Percentiles rank a stretch among this genome's conserved stretches.
Conservation (phyloP, 2,113 vertebrate species). For the Gadus chalcogrammus region DNA sequence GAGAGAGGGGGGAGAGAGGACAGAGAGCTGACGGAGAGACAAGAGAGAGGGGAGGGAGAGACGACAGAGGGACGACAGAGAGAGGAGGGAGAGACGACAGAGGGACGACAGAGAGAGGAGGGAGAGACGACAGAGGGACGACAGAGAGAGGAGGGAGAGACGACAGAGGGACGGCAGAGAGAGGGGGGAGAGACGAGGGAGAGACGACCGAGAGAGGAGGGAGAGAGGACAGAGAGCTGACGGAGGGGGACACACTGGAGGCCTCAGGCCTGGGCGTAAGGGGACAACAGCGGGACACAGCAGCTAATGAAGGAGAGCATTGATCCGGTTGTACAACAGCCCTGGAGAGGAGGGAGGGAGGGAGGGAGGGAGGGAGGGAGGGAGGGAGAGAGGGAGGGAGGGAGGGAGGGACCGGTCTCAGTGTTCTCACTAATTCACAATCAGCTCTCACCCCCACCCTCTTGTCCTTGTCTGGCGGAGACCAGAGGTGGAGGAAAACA, state of each 20-base stretch:
- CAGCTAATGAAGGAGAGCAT: conserved; percentile 53
- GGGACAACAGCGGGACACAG: conserved; percentile 48
- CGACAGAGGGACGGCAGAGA: background rate
- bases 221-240: conserved; percentile 16
- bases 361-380: background rate
- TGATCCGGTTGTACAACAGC: conserved; percentile 34
- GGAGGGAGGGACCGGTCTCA: conserved; percentile 14
- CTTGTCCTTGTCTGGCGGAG: too few species aligned
- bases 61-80: background rate
- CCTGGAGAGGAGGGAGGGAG: conserved; percentile 15
- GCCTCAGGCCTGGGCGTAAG: conserved; percentile 24
- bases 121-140: background rate
- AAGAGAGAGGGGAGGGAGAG: background rate
- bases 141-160: too few species aligned
- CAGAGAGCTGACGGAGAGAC: background rate
- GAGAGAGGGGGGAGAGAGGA: background rate
- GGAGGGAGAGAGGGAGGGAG: background rate
- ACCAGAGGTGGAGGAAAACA: too few species aligned
- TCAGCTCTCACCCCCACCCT: conserved; percentile 5
- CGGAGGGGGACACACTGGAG: conserved; percentile 35
- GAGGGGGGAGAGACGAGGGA: conserved; percentile 4
- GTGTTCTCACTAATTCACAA: conserved; percentile 13
- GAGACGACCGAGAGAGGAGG: too few species aligned
- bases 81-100: background rate
- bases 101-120: conserved; percentile 1